These are phyloP conservation scores for Atrichornis clamosus DNA, from an alignment of 2,113 vertebrate species.

Conservation along the genomic window DNA sequence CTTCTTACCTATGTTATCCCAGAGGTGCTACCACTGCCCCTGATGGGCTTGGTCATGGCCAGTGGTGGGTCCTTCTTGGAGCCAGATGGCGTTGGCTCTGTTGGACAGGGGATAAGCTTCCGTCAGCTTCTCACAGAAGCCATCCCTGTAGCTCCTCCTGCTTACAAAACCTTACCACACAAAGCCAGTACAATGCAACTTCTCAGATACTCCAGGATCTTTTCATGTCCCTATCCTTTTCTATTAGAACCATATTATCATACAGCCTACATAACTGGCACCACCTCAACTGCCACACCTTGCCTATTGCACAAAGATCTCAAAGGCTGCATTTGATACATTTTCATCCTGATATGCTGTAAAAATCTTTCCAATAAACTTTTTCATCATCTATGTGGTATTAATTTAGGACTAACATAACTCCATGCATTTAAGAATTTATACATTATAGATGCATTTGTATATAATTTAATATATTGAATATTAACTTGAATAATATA, in stretches of 20 bases:
- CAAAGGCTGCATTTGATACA: neutral
- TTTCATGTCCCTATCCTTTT: neutral
- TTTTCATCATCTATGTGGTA: neutral
- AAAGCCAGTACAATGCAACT: neutral
- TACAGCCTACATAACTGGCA: too few relatives aligned
- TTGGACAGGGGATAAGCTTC: fast-evolving
- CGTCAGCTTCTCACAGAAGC: neutral
- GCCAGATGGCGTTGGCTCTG: fast-evolving
- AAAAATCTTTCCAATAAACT: neutral
- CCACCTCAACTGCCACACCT: neutral
- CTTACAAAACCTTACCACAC: neutral
- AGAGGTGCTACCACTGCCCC: fast-evolving
- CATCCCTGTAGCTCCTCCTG: fast-evolving
- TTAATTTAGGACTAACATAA: neutral
- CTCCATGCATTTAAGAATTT: neutral
- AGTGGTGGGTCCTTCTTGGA: fast-evolving
- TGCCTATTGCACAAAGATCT: neutral
- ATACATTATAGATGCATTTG: neutral
- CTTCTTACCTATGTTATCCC: neutral
- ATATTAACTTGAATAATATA: neutral
- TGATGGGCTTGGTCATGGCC: neutral
- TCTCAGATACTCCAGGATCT: neutral
- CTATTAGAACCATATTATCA: neutral
- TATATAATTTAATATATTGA: neutral
- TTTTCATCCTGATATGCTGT: neutral